These are phyloP conservation scores for Pollicipes pollicipes DNA, from an alignment of 1,140 invertebrate genomes.

Conservation along the genomic window DNA sequence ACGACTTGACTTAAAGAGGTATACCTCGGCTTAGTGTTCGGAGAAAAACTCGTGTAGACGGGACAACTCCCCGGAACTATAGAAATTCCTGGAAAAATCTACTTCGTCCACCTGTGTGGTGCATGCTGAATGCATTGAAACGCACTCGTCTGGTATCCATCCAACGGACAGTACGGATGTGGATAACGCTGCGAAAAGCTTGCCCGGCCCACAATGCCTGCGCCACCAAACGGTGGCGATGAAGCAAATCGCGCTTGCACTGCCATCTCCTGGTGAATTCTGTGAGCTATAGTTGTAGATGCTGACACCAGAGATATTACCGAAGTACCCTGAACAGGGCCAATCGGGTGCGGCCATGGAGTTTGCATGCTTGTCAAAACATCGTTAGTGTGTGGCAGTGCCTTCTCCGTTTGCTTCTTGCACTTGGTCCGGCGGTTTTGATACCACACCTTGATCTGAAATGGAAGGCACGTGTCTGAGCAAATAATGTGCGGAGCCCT, in stretches of 20 bases:
- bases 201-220: no score
- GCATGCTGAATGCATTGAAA: neutral
- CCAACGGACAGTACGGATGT: neutral
- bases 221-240: neutral
- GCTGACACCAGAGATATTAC: neutral
- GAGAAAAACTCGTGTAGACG: no score
- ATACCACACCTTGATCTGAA: constrained; percentile 37
- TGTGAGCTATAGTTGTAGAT: neutral
- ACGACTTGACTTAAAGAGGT: no score
- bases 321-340: no score
- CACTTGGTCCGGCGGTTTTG: constrained; percentile 36
- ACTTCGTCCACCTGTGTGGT: neutral
- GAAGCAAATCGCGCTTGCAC: neutral
- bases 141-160: neutral
- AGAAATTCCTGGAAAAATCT: no score
- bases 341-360: neutral
- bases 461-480: no score
- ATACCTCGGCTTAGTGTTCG: no score
- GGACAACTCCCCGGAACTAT: no score
- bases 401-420: constrained; percentile 8
- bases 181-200: neutral
- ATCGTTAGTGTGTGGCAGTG: neutral
- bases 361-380: neutral
- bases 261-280: neutral
- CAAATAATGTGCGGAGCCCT: no score